These are phyloP conservation scores for Mongoloraphidia duomilia DNA, from an alignment of 2,888 invertebrate genomes.

Conservation along the genomic window DNA sequence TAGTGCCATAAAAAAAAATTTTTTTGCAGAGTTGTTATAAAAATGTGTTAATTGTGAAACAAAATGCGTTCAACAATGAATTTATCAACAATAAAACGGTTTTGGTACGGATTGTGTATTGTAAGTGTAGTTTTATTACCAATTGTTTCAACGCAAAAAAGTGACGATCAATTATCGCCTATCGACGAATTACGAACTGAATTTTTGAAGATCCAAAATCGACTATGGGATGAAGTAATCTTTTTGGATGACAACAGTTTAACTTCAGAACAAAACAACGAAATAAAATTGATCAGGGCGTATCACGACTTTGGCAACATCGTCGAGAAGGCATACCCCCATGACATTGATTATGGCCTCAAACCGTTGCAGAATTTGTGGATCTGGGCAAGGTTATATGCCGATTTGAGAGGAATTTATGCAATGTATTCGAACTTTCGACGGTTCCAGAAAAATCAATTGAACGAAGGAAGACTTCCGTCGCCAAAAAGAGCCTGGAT, in stretches of 20 bases:
- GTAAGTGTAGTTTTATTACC: background rate
- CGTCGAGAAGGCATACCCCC: conserved; percentile 17
- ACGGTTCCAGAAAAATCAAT: conserved; percentile 36
- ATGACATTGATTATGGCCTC: conserved; percentile 18
- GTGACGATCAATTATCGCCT: conserved; percentile 19
- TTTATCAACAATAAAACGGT: background rate
- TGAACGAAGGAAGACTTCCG: conserved; percentile 23
- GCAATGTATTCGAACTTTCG: conserved; percentile 53
- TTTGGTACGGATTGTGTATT: background rate
- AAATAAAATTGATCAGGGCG: background rate
- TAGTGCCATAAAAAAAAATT: too few relatives aligned
- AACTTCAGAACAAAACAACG: conserved; percentile 11
- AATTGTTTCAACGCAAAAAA: background rate
- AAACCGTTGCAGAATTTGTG: conserved; percentile 32
- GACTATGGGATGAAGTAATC: conserved; percentile 31
- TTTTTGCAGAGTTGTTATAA: too few relatives aligned
- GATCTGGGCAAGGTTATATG: conserved; percentile 45
- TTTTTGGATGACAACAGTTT: conserved; percentile 15
- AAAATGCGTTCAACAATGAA: background rate
- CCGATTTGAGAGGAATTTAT: conserved; percentile 45
- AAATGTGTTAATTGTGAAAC: background rate
- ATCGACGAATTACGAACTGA: conserved; percentile 46
- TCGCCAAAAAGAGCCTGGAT: conserved; percentile 38
- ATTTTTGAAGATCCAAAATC: conserved; percentile 41
- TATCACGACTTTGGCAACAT: conserved; percentile 15